A percentile compares a stretch with the other conserved stretches of the same genome.
These are phyloP conservation scores for Cremastinae sp. DNA, from an alignment of 2,888 invertebrate genomes.

Conservation along the genomic window DNA sequence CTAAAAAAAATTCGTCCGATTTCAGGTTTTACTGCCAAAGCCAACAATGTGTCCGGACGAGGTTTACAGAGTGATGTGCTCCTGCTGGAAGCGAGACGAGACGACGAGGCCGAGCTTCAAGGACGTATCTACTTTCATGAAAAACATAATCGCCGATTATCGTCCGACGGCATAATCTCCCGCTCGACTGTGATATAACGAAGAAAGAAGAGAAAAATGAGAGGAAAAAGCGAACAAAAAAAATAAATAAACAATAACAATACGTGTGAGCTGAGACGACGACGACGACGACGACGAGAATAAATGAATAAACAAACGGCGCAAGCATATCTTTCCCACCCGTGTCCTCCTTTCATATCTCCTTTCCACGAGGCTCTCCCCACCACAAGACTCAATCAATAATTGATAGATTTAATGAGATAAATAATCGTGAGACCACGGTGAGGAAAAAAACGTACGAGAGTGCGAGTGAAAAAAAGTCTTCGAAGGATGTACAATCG, in stretches of 20 bases:
- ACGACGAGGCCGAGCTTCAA: constrained; percentile 84
- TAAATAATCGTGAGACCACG: constrained; percentile 16
- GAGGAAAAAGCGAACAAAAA: neutral
- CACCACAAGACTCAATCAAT: constrained; percentile 34
- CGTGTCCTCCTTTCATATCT: constrained; percentile 24
- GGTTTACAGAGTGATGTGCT: constrained; percentile 88
- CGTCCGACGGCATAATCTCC: constrained; percentile 77
- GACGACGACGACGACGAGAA: constrained; percentile 9
- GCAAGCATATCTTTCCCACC: constrained; percentile 34
- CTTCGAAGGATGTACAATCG: constrained; percentile 59
- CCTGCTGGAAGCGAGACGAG: constrained; percentile 86
- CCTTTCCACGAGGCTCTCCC: constrained; percentile 34
- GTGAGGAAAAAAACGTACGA: neutral
- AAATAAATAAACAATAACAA: constrained; percentile 17
- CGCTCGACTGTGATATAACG: constrained; percentile 74
- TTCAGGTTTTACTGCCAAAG: constrained; percentile 85
- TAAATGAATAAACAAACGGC: constrained; percentile 21
- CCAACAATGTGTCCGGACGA: constrained; percentile 89
- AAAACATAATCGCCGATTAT: constrained; percentile 83
- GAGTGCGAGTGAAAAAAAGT: constrained; percentile 13
- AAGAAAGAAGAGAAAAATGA: constrained; percentile 36
- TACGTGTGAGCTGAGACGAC: constrained; percentile 20
- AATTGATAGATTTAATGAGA: constrained; percentile 42
- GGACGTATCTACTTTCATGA: constrained; percentile 87
- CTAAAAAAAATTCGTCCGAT: constrained; percentile 12